Percentiles rank a stretch among this genome's conserved stretches.
Conservation (phyloP, 1,140 invertebrate genomes). For the Cyclargus thomasi region DNA sequence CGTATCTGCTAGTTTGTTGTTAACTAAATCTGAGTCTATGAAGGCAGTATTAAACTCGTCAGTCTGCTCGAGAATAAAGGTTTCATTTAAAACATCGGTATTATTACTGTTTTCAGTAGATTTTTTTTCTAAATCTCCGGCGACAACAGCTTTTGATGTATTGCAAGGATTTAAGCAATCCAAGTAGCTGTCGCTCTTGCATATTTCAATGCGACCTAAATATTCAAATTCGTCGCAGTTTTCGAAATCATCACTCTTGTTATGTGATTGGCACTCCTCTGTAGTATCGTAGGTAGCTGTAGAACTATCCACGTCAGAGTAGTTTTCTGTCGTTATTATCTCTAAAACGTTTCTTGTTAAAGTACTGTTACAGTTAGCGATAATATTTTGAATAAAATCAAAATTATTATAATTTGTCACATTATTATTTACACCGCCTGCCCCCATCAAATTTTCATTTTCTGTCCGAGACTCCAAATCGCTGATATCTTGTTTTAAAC, state of each 20-base stretch:
- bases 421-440: not conserved
- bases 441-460: not conserved
- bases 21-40: conserved; percentile 33
- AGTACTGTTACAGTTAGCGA: not conserved
- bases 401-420: not conserved
- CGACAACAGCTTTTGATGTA: conserved; percentile 10
- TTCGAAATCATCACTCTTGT: conserved; percentile 12
- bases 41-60: conserved; percentile 55
- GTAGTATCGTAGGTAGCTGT: not conserved
- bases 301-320: not conserved
- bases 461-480: not conserved
- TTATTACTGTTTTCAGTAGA: not conserved
- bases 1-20: conserved; percentile 28
- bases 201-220: not conserved
- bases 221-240: conserved; percentile 19
- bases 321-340: not conserved
- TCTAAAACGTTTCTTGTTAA: not conserved
- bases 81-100: conserved; percentile 32
- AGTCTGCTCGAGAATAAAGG: conserved; percentile 31
- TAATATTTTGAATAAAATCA: not conserved
- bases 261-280: not conserved
- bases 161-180: conserved; percentile 21
- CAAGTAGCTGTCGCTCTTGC: not conserved
- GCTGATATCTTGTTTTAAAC: conserved; percentile 18
- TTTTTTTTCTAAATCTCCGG: not conserved